Percentiles rank a stretch among this genome's conserved stretches.
Evolutionary conservation across 2,113 vertebrate species (phyloP).

Genomic region (Oriolus oriolus): DNA sequence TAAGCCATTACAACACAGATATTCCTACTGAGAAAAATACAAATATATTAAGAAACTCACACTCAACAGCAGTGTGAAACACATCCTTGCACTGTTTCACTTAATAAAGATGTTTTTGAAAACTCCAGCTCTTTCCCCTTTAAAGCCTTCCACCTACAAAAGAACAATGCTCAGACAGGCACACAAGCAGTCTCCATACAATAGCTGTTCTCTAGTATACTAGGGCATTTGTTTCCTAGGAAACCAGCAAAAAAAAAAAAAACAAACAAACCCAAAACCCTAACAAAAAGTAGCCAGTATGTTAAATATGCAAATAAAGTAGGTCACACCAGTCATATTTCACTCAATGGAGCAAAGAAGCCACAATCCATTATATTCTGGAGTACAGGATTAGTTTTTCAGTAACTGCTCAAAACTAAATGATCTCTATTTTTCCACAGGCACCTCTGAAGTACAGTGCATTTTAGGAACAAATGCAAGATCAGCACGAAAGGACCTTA

Average conservation of each 20-base stretch:
- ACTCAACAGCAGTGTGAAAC: neutral
- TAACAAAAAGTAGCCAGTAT: conserved; percentile 25
- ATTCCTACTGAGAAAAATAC: neutral
- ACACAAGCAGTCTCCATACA: neutral
- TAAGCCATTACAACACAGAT: neutral
- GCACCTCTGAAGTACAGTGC: neutral
- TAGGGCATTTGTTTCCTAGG: conserved; percentile 59
- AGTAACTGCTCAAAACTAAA: neutral
- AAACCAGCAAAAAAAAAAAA: conserved; percentile 26
- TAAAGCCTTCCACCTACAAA: conserved; percentile 14
- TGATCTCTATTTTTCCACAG: neutral
- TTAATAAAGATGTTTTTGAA: conserved; percentile 20
- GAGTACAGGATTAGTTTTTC: neutral
- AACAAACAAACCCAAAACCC: too few species aligned
- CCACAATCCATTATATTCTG: neutral
- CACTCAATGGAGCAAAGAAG: conserved; percentile 14
- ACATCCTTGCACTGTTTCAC: neutral
- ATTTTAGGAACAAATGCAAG: neutral
- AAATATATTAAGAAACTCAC: neutral
- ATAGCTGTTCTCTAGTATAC: conserved; percentile 11
- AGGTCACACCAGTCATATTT: conserved; percentile 57
- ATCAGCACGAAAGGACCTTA: neutral
- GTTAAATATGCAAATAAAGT: conserved; percentile 66
- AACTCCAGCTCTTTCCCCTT: neutral
- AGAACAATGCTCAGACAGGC: conserved; percentile 38